phyloP scores from a whole-genome alignment of 1,140 invertebrate genomes.

The Drosophila nigromelanica region DNA sequence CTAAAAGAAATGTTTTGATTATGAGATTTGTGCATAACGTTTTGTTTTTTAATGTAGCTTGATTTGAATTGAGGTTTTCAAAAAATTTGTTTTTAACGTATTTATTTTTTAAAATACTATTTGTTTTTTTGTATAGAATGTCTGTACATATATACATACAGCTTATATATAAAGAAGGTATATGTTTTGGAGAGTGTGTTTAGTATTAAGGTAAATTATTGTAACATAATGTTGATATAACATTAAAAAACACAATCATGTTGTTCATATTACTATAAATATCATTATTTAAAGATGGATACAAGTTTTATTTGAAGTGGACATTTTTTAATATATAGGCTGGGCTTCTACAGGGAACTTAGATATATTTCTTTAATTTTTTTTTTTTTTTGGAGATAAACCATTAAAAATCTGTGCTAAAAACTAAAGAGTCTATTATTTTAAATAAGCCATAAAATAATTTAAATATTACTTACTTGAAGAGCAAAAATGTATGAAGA shows the following conservation, averaged over 20 bases:
- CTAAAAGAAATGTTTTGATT: slow-evolving; percentile 45
- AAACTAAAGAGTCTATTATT: neutral
- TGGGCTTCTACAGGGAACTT: neutral
- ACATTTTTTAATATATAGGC: too few species aligned
- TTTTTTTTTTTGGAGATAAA: too few species aligned
- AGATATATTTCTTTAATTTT: neutral
- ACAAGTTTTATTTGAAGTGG: too few species aligned
- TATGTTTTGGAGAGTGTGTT: slow-evolving; percentile 11
- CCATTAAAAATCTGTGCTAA: too few species aligned
- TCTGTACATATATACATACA: slow-evolving; percentile 31
- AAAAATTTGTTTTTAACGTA: slow-evolving; percentile 10
- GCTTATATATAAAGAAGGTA: neutral
- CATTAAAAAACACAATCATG: neutral
- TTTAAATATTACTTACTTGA: neutral
- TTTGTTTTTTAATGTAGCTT: slow-evolving; percentile 61
- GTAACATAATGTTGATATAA: neutral
- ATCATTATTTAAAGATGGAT: too few species aligned
- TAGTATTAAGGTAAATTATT: slow-evolving; percentile 22
- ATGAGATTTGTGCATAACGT: slow-evolving; percentile 53
- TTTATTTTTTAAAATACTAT: slow-evolving; percentile 12
- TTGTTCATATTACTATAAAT: too few species aligned
- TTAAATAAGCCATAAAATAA: neutral
- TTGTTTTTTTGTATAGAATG: slow-evolving; percentile 25
- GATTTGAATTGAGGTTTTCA: slow-evolving; percentile 33
- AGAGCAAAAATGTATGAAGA: too few species aligned